phyloP scores from a whole-genome alignment of 2,888 invertebrate species.

The Macaria liturata region DNA sequence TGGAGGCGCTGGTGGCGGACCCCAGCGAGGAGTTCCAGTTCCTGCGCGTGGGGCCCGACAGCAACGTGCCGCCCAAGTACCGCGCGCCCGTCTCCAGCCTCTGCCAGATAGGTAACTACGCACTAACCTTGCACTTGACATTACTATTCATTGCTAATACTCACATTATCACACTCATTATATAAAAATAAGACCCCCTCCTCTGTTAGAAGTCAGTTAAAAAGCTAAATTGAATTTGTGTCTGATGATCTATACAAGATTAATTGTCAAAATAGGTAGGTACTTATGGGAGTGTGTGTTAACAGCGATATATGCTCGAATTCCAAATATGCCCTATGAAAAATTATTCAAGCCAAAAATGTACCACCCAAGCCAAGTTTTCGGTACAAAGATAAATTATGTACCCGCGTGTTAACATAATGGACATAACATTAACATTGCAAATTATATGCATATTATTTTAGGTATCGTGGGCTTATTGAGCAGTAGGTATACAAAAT shows the following conservation, averaged over 20 bases:
- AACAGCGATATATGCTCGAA: not conserved
- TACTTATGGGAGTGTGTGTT: no score
- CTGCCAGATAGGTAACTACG: constrained; percentile 72
- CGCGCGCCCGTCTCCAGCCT: constrained; percentile 78
- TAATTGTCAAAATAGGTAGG: no score
- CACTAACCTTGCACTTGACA: not conserved
- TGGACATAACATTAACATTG: constrained; percentile 18
- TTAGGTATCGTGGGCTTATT: constrained; percentile 15
- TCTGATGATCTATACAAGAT: no score
- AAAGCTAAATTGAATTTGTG: no score
- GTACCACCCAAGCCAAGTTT: not conserved
- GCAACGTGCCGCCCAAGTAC: constrained; percentile 82
- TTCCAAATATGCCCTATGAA: constrained; percentile 4
- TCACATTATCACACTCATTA: no score
- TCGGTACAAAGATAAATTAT: constrained; percentile 12
- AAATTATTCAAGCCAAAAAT: constrained; percentile 4
- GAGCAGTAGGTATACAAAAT: constrained; percentile 35
- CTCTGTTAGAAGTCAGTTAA: no score
- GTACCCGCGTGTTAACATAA: constrained; percentile 12
- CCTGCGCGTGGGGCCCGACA: constrained; percentile 82
- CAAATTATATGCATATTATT: constrained; percentile 18
- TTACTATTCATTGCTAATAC: no score
- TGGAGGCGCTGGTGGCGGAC: constrained; percentile 86
- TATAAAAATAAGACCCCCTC: no score
- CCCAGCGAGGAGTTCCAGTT: constrained; percentile 77